Evolutionary conservation across 2,888 invertebrate species (phyloP), one percentile per base, ranked within the genome.

Genomic region (Brachyptera putata): DNA sequence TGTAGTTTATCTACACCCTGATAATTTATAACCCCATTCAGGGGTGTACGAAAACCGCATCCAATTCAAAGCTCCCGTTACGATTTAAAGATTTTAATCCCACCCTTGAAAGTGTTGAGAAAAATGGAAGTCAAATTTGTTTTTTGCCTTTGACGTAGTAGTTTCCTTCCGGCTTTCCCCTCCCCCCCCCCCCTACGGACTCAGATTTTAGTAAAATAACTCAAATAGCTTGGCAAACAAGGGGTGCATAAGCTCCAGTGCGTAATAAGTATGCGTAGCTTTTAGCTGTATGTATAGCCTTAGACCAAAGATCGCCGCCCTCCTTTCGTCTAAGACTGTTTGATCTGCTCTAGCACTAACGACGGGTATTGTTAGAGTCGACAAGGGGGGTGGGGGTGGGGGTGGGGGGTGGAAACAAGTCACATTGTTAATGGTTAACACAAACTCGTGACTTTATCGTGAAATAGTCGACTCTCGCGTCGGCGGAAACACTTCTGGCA

Each of bases 201-300:
- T 5, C 16, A 43, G 43, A 43, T 43, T 43, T 43, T 5, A 43
- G 43, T 7, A 18, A 43, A 43, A 43, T 43, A n/a, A 4, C 43
- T 43, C 16, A 43, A 43, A 43, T 43, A 43, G 18, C 16, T 16
- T 3, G n/a, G 43, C 43, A 43, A 43, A 43, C 43, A 43, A 16
- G 43, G 43, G 43, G 43, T 43, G 43, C 43, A 43, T 43, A 43
- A 43, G 43, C 43, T 21, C 43, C 4, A 3, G 43, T 43, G 43
- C 43, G 43, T 43, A 43, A 43, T 43, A n/a, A 43, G 43, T 18
- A 11, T 43, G 43, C 43, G 43, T 43, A 43, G 4, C n/a, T 18
- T 7, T 5, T 4, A 4, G 39, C 16, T 39, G 39, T 39, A 14
- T 39, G 39, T 14, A 9, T 39, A 39, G 39, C 16, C 5, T 7